Conservation (phyloP, 2,113 vertebrate genomes). For the Psittacus erithacus region DNA sequence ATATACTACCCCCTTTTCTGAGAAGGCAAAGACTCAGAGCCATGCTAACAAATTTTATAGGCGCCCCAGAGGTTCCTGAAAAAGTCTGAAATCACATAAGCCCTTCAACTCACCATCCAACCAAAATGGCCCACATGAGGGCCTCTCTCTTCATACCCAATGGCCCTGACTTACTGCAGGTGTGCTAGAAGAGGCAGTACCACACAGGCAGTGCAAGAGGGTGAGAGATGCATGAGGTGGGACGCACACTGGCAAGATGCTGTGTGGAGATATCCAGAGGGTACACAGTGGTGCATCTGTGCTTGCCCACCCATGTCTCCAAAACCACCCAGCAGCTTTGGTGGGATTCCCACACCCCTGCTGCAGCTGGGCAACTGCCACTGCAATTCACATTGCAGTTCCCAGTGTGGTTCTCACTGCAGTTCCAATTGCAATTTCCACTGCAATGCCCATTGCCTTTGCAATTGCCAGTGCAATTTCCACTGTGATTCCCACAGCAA, state of each 20-base stretch:
- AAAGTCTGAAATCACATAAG: background rate
- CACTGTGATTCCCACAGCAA: background rate
- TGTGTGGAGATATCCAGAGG: too few relatives aligned
- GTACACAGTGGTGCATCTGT: background rate
- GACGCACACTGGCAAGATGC: background rate
- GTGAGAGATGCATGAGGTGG: background rate
- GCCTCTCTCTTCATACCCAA: background rate
- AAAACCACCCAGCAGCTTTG: accelerated
- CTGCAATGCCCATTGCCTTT: background rate
- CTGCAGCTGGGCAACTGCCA: background rate
- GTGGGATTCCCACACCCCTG: background rate
- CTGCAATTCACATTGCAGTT: background rate
- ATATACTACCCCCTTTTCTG: background rate
- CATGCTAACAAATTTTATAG: accelerated
- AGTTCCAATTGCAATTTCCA: background rate
- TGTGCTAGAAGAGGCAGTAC: background rate
- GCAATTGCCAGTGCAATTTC: background rate
- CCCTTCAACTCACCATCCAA: background rate
- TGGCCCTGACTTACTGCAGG: background rate
- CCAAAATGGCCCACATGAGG: background rate
- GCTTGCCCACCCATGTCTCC: background rate
- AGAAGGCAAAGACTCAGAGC: background rate
- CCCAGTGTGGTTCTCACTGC: background rate
- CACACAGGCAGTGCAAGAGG: accelerated
- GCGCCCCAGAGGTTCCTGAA: background rate